A percentile compares a stretch with the other conserved stretches of the same genome.
Conservation (phyloP, 2,888 invertebrate species). For the Thelaira solivaga region DNA sequence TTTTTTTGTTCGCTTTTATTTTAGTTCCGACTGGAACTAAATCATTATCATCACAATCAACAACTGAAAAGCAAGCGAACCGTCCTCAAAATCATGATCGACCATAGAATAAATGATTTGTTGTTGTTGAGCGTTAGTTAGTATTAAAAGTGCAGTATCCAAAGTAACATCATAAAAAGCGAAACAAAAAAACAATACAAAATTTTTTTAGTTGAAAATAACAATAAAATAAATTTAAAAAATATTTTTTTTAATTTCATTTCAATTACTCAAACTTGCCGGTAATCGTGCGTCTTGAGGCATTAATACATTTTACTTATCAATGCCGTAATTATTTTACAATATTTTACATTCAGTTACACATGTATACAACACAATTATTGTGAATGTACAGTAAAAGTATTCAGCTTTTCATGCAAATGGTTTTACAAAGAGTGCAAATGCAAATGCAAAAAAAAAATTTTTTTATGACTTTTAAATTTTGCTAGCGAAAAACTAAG, state of each 20-base stretch:
- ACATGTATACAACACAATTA: not conserved
- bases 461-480: no score
- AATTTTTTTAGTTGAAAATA: not conserved
- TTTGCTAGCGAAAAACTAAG: no score
- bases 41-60: constrained; percentile 54
- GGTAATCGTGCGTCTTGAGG: constrained; percentile 4
- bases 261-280: constrained; percentile 7
- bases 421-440: no score
- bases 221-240: not conserved
- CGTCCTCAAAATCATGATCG: constrained; percentile 47
- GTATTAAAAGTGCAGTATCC: constrained; percentile 53
- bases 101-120: constrained; percentile 45
- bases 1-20: constrained; percentile 11
- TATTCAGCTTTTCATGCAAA: no score
- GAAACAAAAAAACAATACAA: not conserved
- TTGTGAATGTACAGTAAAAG: no score
- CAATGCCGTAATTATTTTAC: constrained; percentile 9
- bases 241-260: not conserved
- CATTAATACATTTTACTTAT: not conserved
- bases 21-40: constrained; percentile 62
- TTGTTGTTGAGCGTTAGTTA: constrained; percentile 41
- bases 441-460: no score
- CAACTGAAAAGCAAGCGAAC: constrained; percentile 19
- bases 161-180: constrained; percentile 43
- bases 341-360: constrained; percentile 1